These are phyloP conservation scores for Lepidocolaptes lacrymiger DNA, from an alignment of 2,797 vertebrate genomes.

Conservation along the genomic window DNA sequence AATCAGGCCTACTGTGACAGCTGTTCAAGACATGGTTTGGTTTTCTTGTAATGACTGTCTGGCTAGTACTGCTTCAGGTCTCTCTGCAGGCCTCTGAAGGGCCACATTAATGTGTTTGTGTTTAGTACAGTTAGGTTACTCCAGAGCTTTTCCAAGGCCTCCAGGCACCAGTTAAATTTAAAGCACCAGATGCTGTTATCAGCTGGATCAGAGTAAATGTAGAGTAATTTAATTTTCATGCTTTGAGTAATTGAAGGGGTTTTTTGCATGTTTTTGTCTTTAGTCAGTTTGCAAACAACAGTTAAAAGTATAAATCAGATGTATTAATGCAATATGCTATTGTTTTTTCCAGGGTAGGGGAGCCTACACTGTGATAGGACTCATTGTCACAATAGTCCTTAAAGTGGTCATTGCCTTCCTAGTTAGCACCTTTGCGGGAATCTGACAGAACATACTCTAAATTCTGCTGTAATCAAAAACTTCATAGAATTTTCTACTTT, in stretches of 20 bases:
- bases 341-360: background rate
- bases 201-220: background rate
- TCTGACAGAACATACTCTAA: background rate
- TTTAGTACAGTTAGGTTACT: background rate
- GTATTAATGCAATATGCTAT: background rate
- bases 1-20: background rate
- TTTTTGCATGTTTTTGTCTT: background rate
- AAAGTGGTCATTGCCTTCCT: conserved; percentile 72
- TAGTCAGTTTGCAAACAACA: background rate
- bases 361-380: conserved; percentile 72
- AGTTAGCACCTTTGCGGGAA: background rate
- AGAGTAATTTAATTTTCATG: background rate
- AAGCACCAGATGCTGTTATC: background rate
- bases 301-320: background rate
- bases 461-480: background rate
- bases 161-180: background rate
- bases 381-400: conserved; percentile 69
- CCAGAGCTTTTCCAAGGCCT: background rate
- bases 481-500: background rate
- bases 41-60: background rate
- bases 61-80: background rate
- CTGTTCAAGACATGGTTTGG: background rate
- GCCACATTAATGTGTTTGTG: fast-evolving
- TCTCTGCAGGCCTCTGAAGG: background rate
- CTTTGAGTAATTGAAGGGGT: background rate